Evolutionary conservation across 2,797 vertebrate species (phyloP).

Genomic region (Sebastes vulpes): DNA sequence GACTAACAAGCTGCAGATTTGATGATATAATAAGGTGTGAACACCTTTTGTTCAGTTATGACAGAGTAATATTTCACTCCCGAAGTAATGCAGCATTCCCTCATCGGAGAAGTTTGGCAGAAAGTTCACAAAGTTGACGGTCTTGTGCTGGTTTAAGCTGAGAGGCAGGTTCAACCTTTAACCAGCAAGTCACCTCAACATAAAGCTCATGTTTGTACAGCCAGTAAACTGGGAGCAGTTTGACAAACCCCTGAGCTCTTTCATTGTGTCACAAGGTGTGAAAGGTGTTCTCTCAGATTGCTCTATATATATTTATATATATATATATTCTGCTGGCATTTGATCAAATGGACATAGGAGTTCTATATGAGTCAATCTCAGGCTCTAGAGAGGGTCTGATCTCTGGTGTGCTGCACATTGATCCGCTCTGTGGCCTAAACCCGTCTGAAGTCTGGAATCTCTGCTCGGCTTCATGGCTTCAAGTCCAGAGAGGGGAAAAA

Average conservation of each 20-base stretch:
- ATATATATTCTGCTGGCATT: constrained; percentile 22
- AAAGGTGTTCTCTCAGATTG: constrained; percentile 12
- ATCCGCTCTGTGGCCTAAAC: constrained; percentile 35
- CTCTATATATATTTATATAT: background rate
- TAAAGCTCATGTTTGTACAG: background rate
- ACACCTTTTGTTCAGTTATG: background rate
- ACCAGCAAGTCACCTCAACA: background rate
- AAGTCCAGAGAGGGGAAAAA: background rate
- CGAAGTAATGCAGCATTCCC: background rate
- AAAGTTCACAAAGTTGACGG: background rate
- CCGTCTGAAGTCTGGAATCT: constrained; percentile 27
- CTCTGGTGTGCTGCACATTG: constrained; percentile 26
- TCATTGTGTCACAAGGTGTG: constrained; percentile 3
- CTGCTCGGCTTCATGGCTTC: background rate
- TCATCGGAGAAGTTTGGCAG: background rate
- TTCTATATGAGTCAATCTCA: background rate
- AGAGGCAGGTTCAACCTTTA: background rate
- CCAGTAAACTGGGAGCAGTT: constrained; percentile 5
- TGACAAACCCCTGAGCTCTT: background rate
- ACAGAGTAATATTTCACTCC: background rate
- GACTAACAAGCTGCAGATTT: background rate
- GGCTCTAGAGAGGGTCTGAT: constrained; percentile 21
- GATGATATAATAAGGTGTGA: background rate
- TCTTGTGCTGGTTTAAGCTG: background rate
- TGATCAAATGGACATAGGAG: constrained; percentile 33